Conservation (phyloP, 2,888 invertebrate species). For the Didymodactylos carnosus region DNA sequence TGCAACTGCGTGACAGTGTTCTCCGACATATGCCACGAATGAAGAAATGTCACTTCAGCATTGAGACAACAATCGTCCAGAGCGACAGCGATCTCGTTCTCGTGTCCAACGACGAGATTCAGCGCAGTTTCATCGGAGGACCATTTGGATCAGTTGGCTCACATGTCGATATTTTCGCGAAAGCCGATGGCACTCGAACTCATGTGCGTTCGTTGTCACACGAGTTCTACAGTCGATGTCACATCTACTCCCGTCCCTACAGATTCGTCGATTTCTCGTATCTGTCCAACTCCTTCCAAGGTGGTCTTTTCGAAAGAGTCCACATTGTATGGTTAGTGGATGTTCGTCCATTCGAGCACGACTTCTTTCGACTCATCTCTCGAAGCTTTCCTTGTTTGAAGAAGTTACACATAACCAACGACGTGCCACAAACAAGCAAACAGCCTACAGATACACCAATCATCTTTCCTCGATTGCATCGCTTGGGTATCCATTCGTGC, state of each 20-base stretch:
- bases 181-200: not conserved
- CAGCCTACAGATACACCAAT: not conserved
- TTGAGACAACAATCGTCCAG: not conserved
- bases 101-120: not conserved
- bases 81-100: not conserved
- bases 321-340: not conserved
- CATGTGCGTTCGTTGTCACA: not conserved
- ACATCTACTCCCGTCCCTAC: not conserved
- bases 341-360: not conserved
- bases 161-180: not conserved
- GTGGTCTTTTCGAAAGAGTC: not conserved
- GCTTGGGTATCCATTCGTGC: not conserved
- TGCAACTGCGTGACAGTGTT: not conserved
- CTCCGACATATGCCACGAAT: not conserved
- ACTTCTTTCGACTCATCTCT: not conserved
- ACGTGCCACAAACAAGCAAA: not conserved
- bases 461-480: not conserved
- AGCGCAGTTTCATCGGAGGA: not conserved
- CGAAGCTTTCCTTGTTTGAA: not conserved
- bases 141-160: not conserved
- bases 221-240: not conserved
- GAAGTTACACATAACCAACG: not conserved
- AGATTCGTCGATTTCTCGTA: not conserved
- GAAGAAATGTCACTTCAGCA: not conserved
- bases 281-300: not conserved